Conservation (phyloP, 2,888 invertebrate species). For the Rosalia funebris region DNA sequence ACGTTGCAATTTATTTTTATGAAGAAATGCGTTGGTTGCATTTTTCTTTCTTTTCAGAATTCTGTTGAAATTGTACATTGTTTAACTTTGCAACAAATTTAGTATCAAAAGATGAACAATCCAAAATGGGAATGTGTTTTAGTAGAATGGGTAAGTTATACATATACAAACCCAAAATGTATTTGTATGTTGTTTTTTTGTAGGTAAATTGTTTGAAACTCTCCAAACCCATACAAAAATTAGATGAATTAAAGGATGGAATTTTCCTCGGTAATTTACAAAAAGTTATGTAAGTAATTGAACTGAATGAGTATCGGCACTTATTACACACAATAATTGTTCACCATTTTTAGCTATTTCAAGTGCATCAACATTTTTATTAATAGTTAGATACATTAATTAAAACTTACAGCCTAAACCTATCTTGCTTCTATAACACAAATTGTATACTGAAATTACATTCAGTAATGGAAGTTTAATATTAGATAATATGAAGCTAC, state of each 20-base stretch:
- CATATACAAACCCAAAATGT: neutral
- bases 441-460: no score
- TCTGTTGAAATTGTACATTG: no score
- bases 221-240: conserved; percentile 44
- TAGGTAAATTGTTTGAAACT: conserved; percentile 61
- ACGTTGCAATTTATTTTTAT: neutral
- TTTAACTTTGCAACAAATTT: neutral
- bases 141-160: conserved; percentile 55
- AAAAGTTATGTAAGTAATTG: conserved; percentile 55
- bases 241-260: conserved; percentile 54
- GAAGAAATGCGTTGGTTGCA: neutral
- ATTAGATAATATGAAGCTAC: no score
- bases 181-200: conserved; percentile 36
- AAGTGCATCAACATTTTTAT: no score
- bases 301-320: no score
- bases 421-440: no score
- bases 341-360: no score
- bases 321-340: no score
- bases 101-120: conserved; percentile 15
- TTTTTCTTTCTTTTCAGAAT: no score
- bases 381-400: no score
- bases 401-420: no score
- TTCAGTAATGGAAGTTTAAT: no score
- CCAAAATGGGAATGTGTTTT: conserved; percentile 51
- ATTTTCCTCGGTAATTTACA: conserved; percentile 56